Percentiles rank a stretch among this genome's conserved stretches.
Evolutionary conservation across 1,140 invertebrate species (phyloP).

Genomic region (Drosophila hydei): DNA sequence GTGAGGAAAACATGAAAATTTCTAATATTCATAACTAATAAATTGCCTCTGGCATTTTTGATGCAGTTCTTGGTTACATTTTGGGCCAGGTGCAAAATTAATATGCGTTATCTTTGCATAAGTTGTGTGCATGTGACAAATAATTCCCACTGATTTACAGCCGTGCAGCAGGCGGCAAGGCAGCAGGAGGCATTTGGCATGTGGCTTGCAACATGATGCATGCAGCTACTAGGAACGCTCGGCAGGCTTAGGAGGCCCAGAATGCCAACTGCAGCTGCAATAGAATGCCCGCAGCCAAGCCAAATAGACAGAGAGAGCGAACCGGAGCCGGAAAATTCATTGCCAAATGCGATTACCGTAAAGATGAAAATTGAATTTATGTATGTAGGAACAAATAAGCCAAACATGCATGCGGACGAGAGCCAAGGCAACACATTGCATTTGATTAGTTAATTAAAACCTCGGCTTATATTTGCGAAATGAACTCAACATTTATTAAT

Average conservation of each 20-base stretch:
- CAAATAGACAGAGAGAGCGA: background rate
- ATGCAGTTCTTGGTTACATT: conserved; percentile 60
- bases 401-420: background rate
- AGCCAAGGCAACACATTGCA: conserved; percentile 28
- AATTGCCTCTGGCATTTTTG: conserved; percentile 56
- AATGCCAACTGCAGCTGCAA: conserved; percentile 44
- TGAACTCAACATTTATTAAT: conserved; percentile 78
- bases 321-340: conserved; percentile 24
- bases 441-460: conserved; percentile 80
- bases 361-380: conserved; percentile 75
- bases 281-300: conserved; percentile 8
- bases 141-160: conserved; percentile 76
- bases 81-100: conserved; percentile 71
- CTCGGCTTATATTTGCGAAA: conserved; percentile 53
- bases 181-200: background rate
- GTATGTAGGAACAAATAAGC: conserved; percentile 43
- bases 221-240: conserved; percentile 24
- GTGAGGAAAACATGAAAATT: conserved; percentile 13
- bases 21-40: conserved; percentile 46
- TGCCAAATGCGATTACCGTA: conserved; percentile 62
- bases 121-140: conserved; percentile 65
- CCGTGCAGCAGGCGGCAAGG: background rate
- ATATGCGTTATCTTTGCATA: conserved; percentile 66
- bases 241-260: conserved; percentile 41
- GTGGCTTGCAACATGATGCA: conserved; percentile 15